Conservation (phyloP, 2,113 vertebrate species). For the Okapia johnstoni region DNA sequence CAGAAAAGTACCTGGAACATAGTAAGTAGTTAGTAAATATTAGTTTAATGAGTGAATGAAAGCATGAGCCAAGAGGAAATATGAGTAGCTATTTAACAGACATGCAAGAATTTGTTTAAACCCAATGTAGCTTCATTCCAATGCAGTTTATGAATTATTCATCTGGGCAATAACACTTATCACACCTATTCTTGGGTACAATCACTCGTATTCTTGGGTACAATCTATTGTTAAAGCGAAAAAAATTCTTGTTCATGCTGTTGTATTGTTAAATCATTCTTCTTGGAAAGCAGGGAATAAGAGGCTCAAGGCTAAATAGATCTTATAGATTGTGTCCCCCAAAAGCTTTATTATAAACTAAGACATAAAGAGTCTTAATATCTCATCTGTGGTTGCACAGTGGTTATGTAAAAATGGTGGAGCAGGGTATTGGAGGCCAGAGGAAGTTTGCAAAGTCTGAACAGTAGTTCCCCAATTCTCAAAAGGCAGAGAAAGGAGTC, state of each 20-base stretch:
- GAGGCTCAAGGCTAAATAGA: background rate
- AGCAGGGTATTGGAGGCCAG: background rate
- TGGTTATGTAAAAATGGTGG: background rate
- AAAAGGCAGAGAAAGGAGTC: background rate
- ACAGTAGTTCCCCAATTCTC: conserved; percentile 20
- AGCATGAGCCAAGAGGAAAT: background rate
- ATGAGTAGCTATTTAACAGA: background rate
- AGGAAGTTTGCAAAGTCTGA: background rate
- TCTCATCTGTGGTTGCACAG: background rate
- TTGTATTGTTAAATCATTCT: background rate
- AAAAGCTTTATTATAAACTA: background rate
- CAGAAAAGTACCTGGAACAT: background rate
- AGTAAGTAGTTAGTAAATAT: background rate
- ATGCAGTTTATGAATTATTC: background rate
- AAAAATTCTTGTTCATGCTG: background rate
- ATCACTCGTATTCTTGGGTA: background rate
- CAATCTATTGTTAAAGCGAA: background rate
- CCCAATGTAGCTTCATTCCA: background rate
- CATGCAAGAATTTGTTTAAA: background rate
- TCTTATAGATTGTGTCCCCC: background rate
- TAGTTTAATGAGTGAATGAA: background rate
- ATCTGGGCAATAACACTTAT: background rate
- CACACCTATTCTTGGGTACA: background rate
- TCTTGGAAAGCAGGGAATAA: background rate
- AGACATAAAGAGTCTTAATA: background rate